Conservation (phyloP, 2,797 vertebrate genomes). For the Pitangus sulphuratus region DNA sequence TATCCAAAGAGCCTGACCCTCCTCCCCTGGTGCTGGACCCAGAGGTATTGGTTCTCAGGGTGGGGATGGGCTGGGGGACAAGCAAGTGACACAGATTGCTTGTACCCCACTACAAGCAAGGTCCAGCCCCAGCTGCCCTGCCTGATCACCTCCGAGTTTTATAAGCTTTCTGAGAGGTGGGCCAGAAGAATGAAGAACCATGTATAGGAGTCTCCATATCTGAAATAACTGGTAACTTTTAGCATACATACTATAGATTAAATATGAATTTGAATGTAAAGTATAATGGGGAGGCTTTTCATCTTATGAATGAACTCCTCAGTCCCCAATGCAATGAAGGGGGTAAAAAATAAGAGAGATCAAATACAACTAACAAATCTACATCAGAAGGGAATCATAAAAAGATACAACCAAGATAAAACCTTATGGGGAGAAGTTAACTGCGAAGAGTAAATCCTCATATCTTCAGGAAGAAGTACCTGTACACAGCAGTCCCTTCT, state of each 20-base stretch:
- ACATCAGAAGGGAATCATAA: constrained; percentile 5
- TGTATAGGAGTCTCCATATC: not conserved
- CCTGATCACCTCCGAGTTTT: not conserved
- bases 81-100: not conserved
- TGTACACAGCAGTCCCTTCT: not conserved
- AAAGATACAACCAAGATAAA: constrained; percentile 48
- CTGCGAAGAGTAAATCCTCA: not conserved
- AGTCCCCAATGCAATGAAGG: rapidly evolving
- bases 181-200: not conserved
- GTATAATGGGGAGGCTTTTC: not conserved
- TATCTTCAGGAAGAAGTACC: not conserved
- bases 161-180: not conserved
- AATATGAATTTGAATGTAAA: not conserved
- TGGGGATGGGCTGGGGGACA: not conserved
- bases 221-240: not conserved
- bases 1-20: rapidly evolving
- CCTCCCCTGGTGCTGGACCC: not conserved
- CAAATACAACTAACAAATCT: constrained; percentile 5
- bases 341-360: not conserved
- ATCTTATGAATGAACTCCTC: not conserved
- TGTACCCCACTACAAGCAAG: rapidly evolving
- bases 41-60: not conserved
- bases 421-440: constrained; percentile 37
- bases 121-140: not conserved
- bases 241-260: not conserved